Base-by-base conservation (phyloP, 2,113 vertebrate genomes). In the Nerophis lumbriciformis region DNA sequence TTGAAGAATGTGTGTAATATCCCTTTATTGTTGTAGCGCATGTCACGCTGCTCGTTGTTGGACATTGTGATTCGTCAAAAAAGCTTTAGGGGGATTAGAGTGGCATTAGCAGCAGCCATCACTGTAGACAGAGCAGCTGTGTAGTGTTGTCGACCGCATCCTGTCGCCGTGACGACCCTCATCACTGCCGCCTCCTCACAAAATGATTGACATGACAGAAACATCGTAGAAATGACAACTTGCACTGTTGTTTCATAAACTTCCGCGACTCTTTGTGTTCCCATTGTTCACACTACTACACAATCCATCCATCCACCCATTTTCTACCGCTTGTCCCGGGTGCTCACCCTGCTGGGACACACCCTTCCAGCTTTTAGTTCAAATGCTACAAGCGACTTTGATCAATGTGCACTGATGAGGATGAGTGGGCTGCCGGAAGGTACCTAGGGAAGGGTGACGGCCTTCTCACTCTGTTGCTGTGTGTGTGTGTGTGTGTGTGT, bases 1-100 rank as follows among this genome's bases (percentile, higher is more conserved):
- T 71, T 85, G 85, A 89, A 75, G 56, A 76, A 88, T 87, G 75
- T 79, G 56, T 80, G 78, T 82, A 85, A 89, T 89, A 87, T 83
- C 70, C 70, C 78, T 77, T 87, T 87, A 88, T 87, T 82, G 85
- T 85, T 84, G 70, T 67, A 53, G 79, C 59, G 78, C 73, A 53
- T 78, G 85, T 81, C 39, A 73, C 75, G 59, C 72, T 69, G 80
- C 73, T 77, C 44, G 60, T 73, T 77, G 75, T 81, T 63, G 79
- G 86, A 78, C 78, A 65, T 66, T 76, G 82, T 69, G 65, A 88
- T 87, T 79, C 76, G 80, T 89, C 84, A 86, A 73, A 72, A 77
- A 72, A 74, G 79, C 75, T 82, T 75, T 85, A 87, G 86, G 69
- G 65, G 79, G 78, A 85, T 89, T 86, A 85, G 64, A 69, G 76